Evolutionary conservation across 2,888 invertebrate genomes (phyloP), one percentile per base, ranked within the genome.

Genomic region (Lacanobia oleracea): DNA sequence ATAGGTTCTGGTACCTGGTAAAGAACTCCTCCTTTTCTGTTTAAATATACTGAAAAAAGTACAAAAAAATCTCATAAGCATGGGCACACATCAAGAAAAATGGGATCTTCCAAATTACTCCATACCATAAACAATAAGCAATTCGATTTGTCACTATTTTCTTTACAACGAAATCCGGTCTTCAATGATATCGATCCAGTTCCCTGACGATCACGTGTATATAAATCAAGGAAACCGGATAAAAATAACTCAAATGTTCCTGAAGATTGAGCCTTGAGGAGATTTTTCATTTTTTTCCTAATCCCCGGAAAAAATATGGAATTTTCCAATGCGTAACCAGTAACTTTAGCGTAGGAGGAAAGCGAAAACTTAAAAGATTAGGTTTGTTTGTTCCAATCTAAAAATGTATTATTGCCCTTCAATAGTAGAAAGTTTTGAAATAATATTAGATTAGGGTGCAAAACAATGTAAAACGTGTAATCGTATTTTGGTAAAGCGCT

Each of bases 401-500:
- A 56, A 56, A 56, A 18, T 56, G 9, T 33, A 27, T 6, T 33
- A 27, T 6, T 9, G 9, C 54, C 18, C 8, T 33, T 4, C 27
- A 56, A 56, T 18, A 16, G 27, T 27, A 2, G 9, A 56, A 27
- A 33, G 45, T 62, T 27, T 27, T 48, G 12, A 48, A 27, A 16
- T 48, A n/a, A 40, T 59, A 14, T n/a, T 48, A 33, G 10, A 33
- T 23, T 33, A 54, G 27, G 23, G 27, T 16, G 23, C 14, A 16
- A 5, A 56, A 66, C 45, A 66, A 56, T 56, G n/a, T 9, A 71
- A 59, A 59, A 43, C 9, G 23, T 33, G 33, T n/a, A 43, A 51
- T 33, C 12, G 57, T 43, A 14, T 65, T 40, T 7, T n/a, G 43
- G 43, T 14, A 33, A 27, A 21, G 45, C 33, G 14, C 14, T 23